Evolutionary conservation across 2,888 invertebrate species (phyloP).

Genomic region (Eupithecia pulchellata): DNA sequence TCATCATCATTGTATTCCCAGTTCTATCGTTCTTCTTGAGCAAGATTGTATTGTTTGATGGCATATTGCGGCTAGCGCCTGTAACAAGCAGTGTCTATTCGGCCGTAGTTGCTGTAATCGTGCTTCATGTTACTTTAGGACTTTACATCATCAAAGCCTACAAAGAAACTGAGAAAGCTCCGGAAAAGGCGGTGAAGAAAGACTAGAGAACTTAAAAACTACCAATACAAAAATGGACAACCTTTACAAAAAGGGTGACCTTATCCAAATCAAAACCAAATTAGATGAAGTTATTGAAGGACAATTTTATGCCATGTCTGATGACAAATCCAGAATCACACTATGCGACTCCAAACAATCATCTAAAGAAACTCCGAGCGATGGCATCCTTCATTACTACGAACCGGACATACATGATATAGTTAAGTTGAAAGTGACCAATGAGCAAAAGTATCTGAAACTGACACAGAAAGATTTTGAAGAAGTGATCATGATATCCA

Average conservation of each 20-base stretch:
- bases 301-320: conserved; percentile 75
- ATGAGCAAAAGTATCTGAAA: conserved; percentile 67
- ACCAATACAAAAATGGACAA: conserved; percentile 71
- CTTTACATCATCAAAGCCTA: conserved; percentile 92
- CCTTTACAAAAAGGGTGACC: conserved; percentile 78
- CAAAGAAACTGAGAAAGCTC: conserved; percentile 80
- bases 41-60: conserved; percentile 90
- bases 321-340: conserved; percentile 77
- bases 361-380: conserved; percentile 62
- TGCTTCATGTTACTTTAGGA: conserved; percentile 91
- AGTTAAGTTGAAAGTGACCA: conserved; percentile 69
- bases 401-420: conserved; percentile 74
- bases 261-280: conserved; percentile 78
- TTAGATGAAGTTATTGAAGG: conserved; percentile 76
- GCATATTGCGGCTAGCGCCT: conserved; percentile 81
- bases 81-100: conserved; percentile 91
- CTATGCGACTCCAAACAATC: conserved; percentile 75
- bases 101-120: conserved; percentile 90
- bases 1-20: conserved; percentile 91
- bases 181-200: conserved; percentile 70
- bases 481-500: conserved; percentile 71
- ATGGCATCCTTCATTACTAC: conserved; percentile 75
- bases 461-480: conserved; percentile 76
- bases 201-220: conserved; percentile 63
- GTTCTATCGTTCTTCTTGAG: conserved; percentile 90